Conservation (phyloP, 2,113 vertebrate genomes). For the Paracyprichromis sp. region DNA sequence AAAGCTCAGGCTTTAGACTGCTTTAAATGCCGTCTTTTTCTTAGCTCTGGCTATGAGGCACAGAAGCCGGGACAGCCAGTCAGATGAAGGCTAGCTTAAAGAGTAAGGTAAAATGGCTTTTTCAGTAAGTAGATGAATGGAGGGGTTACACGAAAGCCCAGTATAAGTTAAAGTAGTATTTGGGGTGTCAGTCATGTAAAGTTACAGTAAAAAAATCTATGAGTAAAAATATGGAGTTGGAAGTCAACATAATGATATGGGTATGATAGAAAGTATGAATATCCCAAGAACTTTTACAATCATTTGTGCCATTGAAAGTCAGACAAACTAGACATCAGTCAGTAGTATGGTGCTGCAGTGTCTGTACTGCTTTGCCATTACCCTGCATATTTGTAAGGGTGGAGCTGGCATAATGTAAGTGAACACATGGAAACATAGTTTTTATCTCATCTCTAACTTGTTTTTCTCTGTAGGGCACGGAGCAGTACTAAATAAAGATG, state of each 20-base stretch:
- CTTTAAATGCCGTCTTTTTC: neutral
- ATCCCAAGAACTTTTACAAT: neutral
- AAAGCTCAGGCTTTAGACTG: neutral
- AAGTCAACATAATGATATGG: neutral
- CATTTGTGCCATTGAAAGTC: neutral
- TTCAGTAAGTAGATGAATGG: neutral
- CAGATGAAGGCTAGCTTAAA: neutral
- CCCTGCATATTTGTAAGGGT: neutral
- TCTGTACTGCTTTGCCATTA: neutral
- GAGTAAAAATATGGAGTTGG: neutral
- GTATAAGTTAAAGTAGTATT: neutral
- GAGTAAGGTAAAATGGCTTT: neutral
- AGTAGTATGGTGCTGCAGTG: neutral
- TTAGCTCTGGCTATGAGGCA: neutral
- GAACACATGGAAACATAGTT: neutral
- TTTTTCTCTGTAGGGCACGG: slow-evolving; percentile 52
- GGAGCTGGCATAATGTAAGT: neutral
- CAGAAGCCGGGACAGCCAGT: neutral
- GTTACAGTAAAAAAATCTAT: neutral
- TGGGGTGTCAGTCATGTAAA: neutral
- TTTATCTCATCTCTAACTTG: neutral
- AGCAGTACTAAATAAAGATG: slow-evolving; percentile 67
- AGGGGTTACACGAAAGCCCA: neutral
- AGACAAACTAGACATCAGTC: neutral
- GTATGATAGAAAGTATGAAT: neutral